phyloP scores from a whole-genome alignment of 2,888 invertebrate genomes.

The Polylopha cassiicola region DNA sequence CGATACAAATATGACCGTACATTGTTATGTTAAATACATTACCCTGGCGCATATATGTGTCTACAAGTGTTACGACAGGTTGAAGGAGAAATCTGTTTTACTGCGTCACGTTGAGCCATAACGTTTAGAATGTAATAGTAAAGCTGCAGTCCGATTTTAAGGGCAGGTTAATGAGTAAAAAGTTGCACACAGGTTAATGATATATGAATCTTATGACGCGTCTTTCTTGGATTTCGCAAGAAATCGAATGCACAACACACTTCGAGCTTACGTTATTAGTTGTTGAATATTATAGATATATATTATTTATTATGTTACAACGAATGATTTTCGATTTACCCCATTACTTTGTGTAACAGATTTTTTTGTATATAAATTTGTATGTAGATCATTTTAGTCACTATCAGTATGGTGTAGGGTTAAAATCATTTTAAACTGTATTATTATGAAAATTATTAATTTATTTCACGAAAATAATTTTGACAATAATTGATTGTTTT shows the following conservation, averaged over 20 bases:
- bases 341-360: conserved; percentile 41
- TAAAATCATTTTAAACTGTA: conserved; percentile 24
- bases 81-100: no score
- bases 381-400: conserved; percentile 39
- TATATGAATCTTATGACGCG: no score
- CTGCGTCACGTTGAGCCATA: no score
- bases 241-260: conserved; percentile 34
- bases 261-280: conserved; percentile 48
- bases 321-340: conserved; percentile 52
- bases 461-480: conserved; percentile 16
- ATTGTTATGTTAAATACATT: no score
- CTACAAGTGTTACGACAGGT: no score
- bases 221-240: no score
- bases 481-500: conserved; percentile 24
- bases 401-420: conserved; percentile 37
- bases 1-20: not conserved
- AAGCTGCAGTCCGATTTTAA: no score
- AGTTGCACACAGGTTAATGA: not conserved
- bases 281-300: conserved; percentile 70
- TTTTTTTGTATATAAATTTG: conserved; percentile 47
- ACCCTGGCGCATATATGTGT: no score
- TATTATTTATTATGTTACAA: conserved; percentile 70
- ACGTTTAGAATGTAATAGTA: no score
- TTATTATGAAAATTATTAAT: conserved; percentile 25
- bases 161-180: no score